Evolutionary conservation across 1,140 invertebrate species (phyloP).

Genomic region (Hycleus phaleratus): DNA sequence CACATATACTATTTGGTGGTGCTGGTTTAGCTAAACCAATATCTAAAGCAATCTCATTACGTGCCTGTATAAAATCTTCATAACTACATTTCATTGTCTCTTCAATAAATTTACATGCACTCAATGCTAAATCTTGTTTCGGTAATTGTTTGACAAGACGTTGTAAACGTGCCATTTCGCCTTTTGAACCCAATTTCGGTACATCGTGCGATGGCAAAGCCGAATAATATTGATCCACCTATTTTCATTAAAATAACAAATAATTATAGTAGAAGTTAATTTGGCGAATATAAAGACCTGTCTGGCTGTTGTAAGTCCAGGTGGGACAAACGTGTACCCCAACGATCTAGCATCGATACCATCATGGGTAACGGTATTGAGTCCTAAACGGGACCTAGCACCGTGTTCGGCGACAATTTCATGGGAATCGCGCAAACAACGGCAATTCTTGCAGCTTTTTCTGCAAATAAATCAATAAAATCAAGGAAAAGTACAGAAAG

Average conservation of each 20-base stretch:
- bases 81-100: slow-evolving; percentile 65
- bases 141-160: slow-evolving; percentile 86
- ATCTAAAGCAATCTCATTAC: slow-evolving; percentile 92
- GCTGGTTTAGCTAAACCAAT: slow-evolving; percentile 66
- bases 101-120: slow-evolving; percentile 83
- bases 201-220: slow-evolving; percentile 69
- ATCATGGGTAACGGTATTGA: slow-evolving; percentile 21
- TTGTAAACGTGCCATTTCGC: slow-evolving; percentile 70
- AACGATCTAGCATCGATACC: slow-evolving; percentile 48
- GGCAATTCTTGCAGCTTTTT: slow-evolving; percentile 39
- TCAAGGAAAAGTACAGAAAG: too few species aligned
- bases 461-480: slow-evolving; percentile 22
- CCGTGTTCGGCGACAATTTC: slow-evolving; percentile 36
- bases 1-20: slow-evolving; percentile 38
- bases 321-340: slow-evolving; percentile 76
- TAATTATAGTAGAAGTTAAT: slow-evolving; percentile 33
- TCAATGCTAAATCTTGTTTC: slow-evolving; percentile 85
- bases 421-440: slow-evolving; percentile 35
- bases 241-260: slow-evolving; percentile 6
- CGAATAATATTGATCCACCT: slow-evolving; percentile 66
- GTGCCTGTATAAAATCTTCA: slow-evolving; percentile 82
- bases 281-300: slow-evolving; percentile 40
- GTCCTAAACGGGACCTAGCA: slow-evolving; percentile 33
- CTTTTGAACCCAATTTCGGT: slow-evolving; percentile 64
- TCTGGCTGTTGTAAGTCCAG: slow-evolving; percentile 56